Percentiles rank a stretch among this genome's conserved stretches.
Conservation (phyloP, 2,888 invertebrate species). For the Andrena hattorfiana region DNA sequence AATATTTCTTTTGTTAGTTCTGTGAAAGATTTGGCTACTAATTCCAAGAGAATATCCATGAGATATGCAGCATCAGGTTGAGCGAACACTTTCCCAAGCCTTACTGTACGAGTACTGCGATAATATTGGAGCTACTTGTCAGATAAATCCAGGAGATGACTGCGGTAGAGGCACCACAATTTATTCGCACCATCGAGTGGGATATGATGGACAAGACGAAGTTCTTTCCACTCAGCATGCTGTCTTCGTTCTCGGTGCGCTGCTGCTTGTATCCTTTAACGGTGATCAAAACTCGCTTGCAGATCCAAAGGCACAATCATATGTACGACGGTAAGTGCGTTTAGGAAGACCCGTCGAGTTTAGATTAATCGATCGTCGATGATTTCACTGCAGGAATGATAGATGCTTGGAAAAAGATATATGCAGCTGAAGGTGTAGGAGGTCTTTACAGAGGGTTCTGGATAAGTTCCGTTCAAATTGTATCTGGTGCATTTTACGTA, state of each 20-base stretch:
- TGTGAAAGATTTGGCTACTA: conserved; percentile 71
- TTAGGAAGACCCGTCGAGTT: not conserved
- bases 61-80: conserved; percentile 81
- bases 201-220: conserved; percentile 99
- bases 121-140: conserved; percentile 36
- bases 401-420: conserved; percentile 96
- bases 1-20: conserved; percentile 37
- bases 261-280: conserved; percentile 94
- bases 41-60: conserved; percentile 77
- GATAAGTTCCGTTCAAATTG: conserved; percentile 95
- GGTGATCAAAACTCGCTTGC: conserved; percentile 97
- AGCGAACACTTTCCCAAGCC: conserved; percentile 44
- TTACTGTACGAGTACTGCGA: conserved; percentile 44
- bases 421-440: conserved; percentile 92
- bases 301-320: conserved; percentile 93
- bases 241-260: conserved; percentile 93
- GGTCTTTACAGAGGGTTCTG: conserved; percentile 98
- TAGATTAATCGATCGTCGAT: not conserved
- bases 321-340: conserved; percentile 89
- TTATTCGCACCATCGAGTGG: conserved; percentile 96
- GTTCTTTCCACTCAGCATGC: conserved; percentile 96
- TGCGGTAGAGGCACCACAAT: conserved; percentile 87
- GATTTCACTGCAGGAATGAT: conserved; percentile 87
- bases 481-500: conserved; percentile 95
- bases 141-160: conserved; percentile 77